Evolutionary conservation across 37 sponge, comb jelly and placozoan species (phyloP), one percentile per base, ranked within the genome.

Genomic region (Hexactinellida sp.): DNA sequence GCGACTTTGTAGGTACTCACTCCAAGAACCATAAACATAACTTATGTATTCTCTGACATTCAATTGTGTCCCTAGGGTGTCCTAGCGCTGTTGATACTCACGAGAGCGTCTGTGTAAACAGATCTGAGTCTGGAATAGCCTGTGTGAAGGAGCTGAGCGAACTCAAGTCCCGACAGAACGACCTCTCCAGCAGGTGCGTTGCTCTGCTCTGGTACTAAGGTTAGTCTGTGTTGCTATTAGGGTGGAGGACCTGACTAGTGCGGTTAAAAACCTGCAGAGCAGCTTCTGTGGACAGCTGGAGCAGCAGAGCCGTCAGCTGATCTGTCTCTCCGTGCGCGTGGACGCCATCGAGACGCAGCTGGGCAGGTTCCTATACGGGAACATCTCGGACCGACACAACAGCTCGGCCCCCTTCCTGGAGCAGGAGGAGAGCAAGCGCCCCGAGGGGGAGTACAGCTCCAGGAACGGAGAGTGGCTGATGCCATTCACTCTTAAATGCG

Each of bases 401-500:
- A 63, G 76, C 34, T 63, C 76, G 13, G 76, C 5, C 19, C 76
- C 76, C 25, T 3, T 63, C 5, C 76, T 63, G 34, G 30, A 63
- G 19, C 76, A 63, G 28, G 76, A 63, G 76, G 76, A 63, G 25
- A 63, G 13, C 76, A 63, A 63, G 30, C 25, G 13, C 3, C 34
- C 76, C 34, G 76, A 28, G 76, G 76, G 34, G 5, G n/a, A 41
- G 10, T 13, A 24, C 36, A 54, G 7, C 24, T 36, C 37, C 76
- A 36, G 28, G 52, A 41, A 63, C 34, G 76, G 76, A 23, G 55
- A 39, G 0, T 95, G 96, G 96, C 86, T 85, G 38, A 95, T 95
- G 96, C 96, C 96, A 0, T 95, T 95, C 86, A 95, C 94, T 36
- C 84, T 95, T n/a, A 95, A 95, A 71, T 95, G 96, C 54, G 90